phyloP scores from a whole-genome alignment of 2,797 vertebrate species.

The Adrianichthys oophorus region DNA sequence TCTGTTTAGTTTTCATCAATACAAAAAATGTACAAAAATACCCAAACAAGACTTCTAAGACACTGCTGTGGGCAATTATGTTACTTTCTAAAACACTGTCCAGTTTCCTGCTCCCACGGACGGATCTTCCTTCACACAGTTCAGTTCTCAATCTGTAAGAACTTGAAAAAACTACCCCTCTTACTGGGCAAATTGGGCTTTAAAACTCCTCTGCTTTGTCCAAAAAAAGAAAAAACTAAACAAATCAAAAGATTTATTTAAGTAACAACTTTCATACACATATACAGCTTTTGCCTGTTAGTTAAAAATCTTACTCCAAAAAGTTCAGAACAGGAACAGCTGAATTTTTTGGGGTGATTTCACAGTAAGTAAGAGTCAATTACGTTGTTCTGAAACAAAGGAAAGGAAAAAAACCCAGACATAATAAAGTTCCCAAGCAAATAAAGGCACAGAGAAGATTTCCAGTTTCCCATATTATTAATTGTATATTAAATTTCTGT shows the following conservation, averaged over 20 bases:
- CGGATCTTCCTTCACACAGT: constrained; percentile 14
- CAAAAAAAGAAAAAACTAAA: neutral
- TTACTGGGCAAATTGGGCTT: constrained; percentile 18
- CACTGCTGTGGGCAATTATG: neutral
- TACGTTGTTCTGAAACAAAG: constrained; percentile 46
- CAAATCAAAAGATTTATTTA: constrained; percentile 3
- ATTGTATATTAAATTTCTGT: constrained; percentile 78
- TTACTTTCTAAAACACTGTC: constrained; percentile 6
- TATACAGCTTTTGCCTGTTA: constrained; percentile 8
- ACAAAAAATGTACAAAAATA: neutral
- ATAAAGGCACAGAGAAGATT: constrained; percentile 67
- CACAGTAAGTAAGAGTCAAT: constrained; percentile 24
- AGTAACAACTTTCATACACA: constrained; percentile 22
- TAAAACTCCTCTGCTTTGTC: constrained; percentile 1
- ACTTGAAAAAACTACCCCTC: constrained; percentile 1
- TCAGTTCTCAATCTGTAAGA: constrained; percentile 23
- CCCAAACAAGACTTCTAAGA: neutral
- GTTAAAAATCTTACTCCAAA: constrained; percentile 20
- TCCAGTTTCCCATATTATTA: constrained; percentile 77
- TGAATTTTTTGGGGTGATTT: neutral
- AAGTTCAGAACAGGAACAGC: constrained; percentile 1
- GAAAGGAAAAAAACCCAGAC: constrained; percentile 10
- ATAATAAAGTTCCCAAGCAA: constrained; percentile 56
- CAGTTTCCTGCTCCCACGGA: constrained; percentile 15
- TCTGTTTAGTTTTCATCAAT: constrained; percentile 14